Evolutionary conservation across 35 echinoderm and acorn worm genomes (phyloP).

Genomic region (Amphiura filiformis): DNA sequence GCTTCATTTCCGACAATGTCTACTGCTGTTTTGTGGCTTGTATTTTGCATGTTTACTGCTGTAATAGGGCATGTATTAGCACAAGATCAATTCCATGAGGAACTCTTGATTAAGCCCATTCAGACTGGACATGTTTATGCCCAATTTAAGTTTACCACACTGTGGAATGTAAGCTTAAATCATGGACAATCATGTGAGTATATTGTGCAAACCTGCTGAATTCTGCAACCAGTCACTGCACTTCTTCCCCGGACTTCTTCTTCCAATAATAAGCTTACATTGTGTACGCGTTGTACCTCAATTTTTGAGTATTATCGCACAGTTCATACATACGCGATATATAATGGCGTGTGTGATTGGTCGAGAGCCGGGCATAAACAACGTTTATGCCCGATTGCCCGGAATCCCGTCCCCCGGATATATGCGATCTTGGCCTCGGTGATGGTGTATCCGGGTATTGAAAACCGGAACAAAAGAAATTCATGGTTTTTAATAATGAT

Average conservation of each 20-base stretch:
- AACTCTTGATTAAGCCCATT: constrained; percentile 69
- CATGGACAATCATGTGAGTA: background rate
- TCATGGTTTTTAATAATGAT: too few species aligned
- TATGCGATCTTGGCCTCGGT: background rate
- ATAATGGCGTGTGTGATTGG: too few species aligned
- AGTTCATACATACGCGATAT: too few species aligned
- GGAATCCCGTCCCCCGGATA: background rate
- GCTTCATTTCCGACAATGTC: background rate
- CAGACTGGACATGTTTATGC: constrained; percentile 67
- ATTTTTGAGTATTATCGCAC: too few species aligned
- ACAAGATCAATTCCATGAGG: constrained; percentile 68
- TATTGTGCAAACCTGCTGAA: too few species aligned
- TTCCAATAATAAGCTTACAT: background rate
- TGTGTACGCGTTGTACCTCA: background rate
- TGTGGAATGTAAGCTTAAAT: constrained; percentile 54
- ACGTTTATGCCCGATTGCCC: background rate
- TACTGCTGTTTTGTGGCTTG: background rate
- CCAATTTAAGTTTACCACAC: constrained; percentile 75
- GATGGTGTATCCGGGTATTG: background rate
- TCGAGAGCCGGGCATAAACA: too few species aligned
- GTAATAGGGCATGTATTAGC: background rate
- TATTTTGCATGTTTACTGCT: background rate
- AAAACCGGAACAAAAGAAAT: background rate
- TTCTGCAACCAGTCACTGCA: too few species aligned
- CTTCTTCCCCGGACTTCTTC: too few species aligned